phyloP scores from a whole-genome alignment of 2,113 vertebrate species.

The Mesoclemmys tuberculata region DNA sequence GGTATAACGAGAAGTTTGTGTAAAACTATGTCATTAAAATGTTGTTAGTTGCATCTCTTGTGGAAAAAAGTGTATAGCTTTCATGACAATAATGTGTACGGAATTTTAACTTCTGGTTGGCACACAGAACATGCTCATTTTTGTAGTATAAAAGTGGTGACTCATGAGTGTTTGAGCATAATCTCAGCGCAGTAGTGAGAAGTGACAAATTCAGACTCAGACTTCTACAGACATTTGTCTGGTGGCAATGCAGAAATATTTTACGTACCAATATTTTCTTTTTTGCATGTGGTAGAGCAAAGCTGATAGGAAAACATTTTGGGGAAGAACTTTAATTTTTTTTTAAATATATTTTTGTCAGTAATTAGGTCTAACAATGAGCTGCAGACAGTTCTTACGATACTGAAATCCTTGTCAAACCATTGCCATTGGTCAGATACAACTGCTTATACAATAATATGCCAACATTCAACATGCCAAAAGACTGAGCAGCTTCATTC shows the following conservation, averaged over 20 bases:
- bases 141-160: fast-evolving
- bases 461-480: background rate
- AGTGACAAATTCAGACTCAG: background rate
- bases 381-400: background rate
- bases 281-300: background rate
- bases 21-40: background rate
- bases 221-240: background rate
- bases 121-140: background rate
- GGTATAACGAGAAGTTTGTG: background rate
- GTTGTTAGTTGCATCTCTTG: background rate
- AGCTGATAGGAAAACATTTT: background rate
- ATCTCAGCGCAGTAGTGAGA: background rate
- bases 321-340: background rate
- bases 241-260: background rate
- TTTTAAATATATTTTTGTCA: fast-evolving
- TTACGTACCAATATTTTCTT: background rate
- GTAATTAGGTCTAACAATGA: background rate
- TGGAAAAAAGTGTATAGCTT: background rate
- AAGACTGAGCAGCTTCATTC: background rate
- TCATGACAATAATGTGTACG: background rate
- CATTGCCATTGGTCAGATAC: background rate
- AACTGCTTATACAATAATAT: background rate
- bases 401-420: conserved; percentile 13
- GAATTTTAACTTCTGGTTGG: background rate
- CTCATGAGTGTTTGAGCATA: background rate